Evolutionary conservation across 2,113 vertebrate species (phyloP), one percentile per base, ranked within the genome.

Genomic region (Clinocottus analis): DNA sequence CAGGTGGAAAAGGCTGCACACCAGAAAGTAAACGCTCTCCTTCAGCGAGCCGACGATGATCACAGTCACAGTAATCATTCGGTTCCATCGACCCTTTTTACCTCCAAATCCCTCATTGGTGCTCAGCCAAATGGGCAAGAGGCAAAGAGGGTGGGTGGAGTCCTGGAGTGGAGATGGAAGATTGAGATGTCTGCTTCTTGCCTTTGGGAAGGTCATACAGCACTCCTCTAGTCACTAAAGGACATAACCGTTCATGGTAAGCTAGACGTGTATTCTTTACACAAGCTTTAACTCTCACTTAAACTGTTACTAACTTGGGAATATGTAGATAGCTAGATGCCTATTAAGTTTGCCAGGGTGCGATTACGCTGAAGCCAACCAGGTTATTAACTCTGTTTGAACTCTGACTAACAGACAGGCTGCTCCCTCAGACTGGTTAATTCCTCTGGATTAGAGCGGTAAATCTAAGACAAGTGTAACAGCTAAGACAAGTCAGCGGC

Each of bases 41-140:
- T 31, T 51, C 19, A 77, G 19, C 47, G n/a, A 77, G 62, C 65
- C 65, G 80, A 84, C 76, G 19, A 76, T 61, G 66, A 85, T 89
- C 62, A 66, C 82, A 77, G 31, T 89, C 62, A 66, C 82, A 77
- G 31, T 92, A 92, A 93, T 91, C 72, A 90, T 31, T 56, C 41
- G n/a, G 9, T 83, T 39, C 33, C 55, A 81, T 68, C 27, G 43
- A 37, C 51, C 72, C 56, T 12, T 55, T 79, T 71, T 49, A 63
- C 37, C 58, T 43, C 70, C 62, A 76, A 77, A 87, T 64, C 68
- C 37, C 27, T 72, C 67, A 75, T 45, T 77, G 31, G 39, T 62
- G 60, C 72, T 80, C 79, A 69, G 58, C 62, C 12, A 53, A 79
- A 77, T 70, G 29, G 66, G 61, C 63, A 69, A 10, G 61, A 45